Base-by-base conservation (phyloP, 2,113 vertebrate genomes). In the Stigmatopora argus region DNA sequence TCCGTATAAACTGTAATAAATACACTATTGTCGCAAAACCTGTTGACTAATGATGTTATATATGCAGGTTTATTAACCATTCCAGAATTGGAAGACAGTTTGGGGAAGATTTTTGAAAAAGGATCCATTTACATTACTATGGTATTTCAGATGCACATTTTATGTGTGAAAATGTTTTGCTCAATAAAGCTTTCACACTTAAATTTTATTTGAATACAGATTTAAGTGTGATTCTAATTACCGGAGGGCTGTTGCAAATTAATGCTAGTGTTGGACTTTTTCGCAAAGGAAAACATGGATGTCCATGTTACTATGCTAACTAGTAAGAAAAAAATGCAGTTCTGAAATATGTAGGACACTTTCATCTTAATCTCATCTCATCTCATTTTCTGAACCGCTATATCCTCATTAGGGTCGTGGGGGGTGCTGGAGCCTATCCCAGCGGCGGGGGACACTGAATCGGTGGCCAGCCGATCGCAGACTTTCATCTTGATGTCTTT, bases 41-140 rank as follows among this genome's bases (percentile, higher is more conserved):
- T 23, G 59, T 61, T 61, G 59, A 61, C 41, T 45, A 61, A 45
- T 23, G 58, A 13, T 21, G 59, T 21, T n/a, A 21, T 21, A 44
- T 41, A 9, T 11, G 35, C 18, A 1, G 35, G 0, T 60, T 0
- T 45, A 21, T 21, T 35, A 5, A 12, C 12, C 23, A 15, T 56
- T 31, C 4, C 53, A 31, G 13, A 23, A 56, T 14, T 15, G 14
- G 14, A 55, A 12, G 21, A 31, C 51, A 53, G 23, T 53, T 53
- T 23, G 13, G 1, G 21, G 10, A 6, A 23, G 19, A 53, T 53
- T 13, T 26, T 53, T 53, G 51, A 53, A 53, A 14, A 13, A 13
- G 9, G 9, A 19, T 13, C 51, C 51, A 26, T 53, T 53, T 26
- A 1, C 1, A 23, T 53, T 53, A 23, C 1, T 4, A 3, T 31